Base-by-base conservation (phyloP, 1,140 invertebrate genomes). In the Pogonomyrmex barbatus region DNA sequence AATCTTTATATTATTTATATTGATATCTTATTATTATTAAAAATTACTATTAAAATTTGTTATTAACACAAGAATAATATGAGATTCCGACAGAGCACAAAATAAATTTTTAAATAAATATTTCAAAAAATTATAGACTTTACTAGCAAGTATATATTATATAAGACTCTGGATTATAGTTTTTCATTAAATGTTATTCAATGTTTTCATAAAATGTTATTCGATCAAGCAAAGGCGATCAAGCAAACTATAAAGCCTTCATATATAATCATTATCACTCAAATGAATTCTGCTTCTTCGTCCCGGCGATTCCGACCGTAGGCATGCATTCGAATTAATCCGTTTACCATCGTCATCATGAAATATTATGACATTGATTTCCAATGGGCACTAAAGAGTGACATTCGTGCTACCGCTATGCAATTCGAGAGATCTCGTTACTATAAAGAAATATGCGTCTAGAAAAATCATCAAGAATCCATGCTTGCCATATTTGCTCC, bases 381-480 rank as follows among this genome's bases (percentile, higher is more conserved):
- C 83, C 87, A 89, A 89, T 85, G 24, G 60, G 54, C 42, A 39
- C 42, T 81, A 50, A 88, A 86, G 87, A 73, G 76, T 85, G 88
- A 62, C 71, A 76, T 86, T 78, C 67, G 47, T 45, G n/a, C 54
- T 42, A 54, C 62, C 75, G 67, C 42, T 58, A 65, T 62, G 68
- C 87, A 52, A 73, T 45, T 70, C 52, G 87, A 86, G 70, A 82
- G 17, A 81, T 62, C 67, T 85, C 76, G 56, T 45, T 24, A 54
- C 71, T 75, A 65, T 63, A 79, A 88, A 75, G 82, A 87, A 79
- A 79, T 60, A 68, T 60, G 4, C 47, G 12, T 12, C n/a, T 45
- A 45, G 63, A 4, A 75, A 58, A 78, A 58, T 88, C 36, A 45
- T 88, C 68, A 36, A 42, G 79, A 75, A 73, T 68, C 42, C 62